Conservation (phyloP, 2,797 vertebrate species). For the Jordanella pulchra region DNA sequence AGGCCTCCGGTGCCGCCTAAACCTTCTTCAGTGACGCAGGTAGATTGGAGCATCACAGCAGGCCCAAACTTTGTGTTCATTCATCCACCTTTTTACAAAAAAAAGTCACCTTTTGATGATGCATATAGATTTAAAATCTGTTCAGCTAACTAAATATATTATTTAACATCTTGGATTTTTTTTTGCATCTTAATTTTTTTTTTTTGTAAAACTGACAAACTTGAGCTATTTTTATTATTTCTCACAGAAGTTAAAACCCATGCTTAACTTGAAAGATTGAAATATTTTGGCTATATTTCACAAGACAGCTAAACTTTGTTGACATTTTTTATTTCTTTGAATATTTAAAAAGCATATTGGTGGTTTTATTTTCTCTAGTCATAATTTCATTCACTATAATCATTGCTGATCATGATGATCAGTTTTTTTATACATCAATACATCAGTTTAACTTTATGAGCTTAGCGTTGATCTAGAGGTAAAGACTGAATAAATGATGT, state of each 20-base stretch:
- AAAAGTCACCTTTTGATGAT: background rate
- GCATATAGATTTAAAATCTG: background rate
- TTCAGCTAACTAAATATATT: background rate
- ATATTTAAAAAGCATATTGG: conserved; percentile 14
- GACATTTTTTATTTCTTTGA: conserved; percentile 4
- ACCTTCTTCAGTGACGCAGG: conserved; percentile 86
- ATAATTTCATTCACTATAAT: background rate
- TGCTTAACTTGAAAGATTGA: background rate
- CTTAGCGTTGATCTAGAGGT: background rate
- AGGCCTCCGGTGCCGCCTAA: conserved; percentile 76
- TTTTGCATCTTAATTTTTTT: background rate
- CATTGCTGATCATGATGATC: too few species aligned
- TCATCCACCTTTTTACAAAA: background rate
- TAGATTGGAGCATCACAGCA: conserved; percentile 56
- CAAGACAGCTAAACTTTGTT: background rate
- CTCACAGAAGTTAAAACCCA: too few species aligned
- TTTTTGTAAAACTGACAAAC: background rate
- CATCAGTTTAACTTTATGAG: background rate
- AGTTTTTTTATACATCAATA: background rate
- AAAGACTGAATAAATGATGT: background rate
- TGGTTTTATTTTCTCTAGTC: conserved; percentile 30
- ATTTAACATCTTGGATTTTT: too few species aligned
- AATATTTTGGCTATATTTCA: background rate
- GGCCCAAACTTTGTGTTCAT: background rate
- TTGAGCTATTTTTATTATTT: background rate